These are phyloP conservation scores for Leuciscus waleckii DNA, from an alignment of 2,797 vertebrate species.

Conservation along the genomic window DNA sequence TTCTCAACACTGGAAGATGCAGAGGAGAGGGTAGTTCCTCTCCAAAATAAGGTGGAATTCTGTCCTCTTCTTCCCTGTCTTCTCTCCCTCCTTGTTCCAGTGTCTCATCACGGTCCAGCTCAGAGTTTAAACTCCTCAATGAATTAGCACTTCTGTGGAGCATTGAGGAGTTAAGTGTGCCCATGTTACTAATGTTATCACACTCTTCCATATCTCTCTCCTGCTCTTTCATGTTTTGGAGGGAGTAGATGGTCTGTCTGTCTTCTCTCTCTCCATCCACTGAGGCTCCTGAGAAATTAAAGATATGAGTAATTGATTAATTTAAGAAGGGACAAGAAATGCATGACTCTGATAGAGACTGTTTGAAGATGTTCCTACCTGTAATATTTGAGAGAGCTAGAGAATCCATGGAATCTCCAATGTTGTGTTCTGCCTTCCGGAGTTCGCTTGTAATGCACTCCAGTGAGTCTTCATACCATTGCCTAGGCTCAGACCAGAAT, in stretches of 20 bases:
- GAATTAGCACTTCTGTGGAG: conserved; percentile 90
- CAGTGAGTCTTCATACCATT: conserved; percentile 92
- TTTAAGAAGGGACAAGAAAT: background rate
- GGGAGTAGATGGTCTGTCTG: conserved; percentile 82
- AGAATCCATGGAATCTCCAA: conserved; percentile 94
- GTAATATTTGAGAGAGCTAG: conserved; percentile 96
- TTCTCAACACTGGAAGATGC: conserved; percentile 86
- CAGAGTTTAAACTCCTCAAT: conserved; percentile 86
- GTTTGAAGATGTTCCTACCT: conserved; percentile 75
- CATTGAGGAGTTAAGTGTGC: conserved; percentile 94
- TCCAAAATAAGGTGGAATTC: conserved; percentile 66
- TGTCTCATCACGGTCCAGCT: conserved; percentile 76
- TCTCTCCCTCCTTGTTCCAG: conserved; percentile 66
- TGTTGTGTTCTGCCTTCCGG: conserved; percentile 86
- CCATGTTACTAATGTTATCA: conserved; percentile 97
- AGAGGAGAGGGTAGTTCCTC: conserved; percentile 78
- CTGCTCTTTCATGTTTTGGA: conserved; percentile 85
- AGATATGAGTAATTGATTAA: background rate
- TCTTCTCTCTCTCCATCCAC: conserved; percentile 89
- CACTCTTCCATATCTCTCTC: conserved; percentile 81
- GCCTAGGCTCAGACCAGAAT: conserved; percentile 82
- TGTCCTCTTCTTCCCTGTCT: conserved; percentile 60
- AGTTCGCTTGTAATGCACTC: conserved; percentile 90
- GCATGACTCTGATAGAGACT: background rate
- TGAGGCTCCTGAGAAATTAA: conserved; percentile 82